A percentile compares a stretch with the other conserved stretches of the same genome.
These are phyloP conservation scores for Ibycter americanus DNA, from an alignment of 2,797 vertebrate genomes.

Conservation along the genomic window DNA sequence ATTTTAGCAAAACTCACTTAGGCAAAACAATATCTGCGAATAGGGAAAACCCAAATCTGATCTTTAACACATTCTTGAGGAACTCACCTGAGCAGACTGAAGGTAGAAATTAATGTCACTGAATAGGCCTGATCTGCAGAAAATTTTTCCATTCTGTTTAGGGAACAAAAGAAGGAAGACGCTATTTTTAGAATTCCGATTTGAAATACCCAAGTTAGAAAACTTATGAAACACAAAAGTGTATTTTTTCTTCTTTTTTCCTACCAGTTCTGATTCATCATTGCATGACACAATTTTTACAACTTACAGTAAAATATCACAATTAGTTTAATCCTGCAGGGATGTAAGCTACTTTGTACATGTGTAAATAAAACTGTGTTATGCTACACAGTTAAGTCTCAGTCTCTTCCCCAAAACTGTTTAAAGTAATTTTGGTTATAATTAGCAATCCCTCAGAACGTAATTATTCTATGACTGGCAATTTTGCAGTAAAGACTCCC, in stretches of 20 bases:
- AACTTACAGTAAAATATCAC: neutral
- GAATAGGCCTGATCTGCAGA: neutral
- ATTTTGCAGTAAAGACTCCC: neutral
- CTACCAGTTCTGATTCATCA: neutral
- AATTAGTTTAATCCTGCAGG: conserved; percentile 10
- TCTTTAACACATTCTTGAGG: neutral
- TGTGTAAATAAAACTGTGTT: conserved; percentile 14
- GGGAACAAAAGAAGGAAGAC: neutral
- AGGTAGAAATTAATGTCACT: neutral
- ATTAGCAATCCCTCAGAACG: neutral
- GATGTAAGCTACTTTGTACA: neutral
- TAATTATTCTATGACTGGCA: neutral
- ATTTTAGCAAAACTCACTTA: neutral
- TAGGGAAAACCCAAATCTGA: neutral
- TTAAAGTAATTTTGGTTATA: conserved; percentile 24
- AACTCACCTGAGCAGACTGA: neutral
- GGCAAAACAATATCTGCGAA: neutral
- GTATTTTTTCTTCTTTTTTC: neutral
- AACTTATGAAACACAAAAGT: neutral
- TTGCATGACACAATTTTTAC: conserved; percentile 1
- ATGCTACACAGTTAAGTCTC: neutral
- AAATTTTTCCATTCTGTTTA: neutral
- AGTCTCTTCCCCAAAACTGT: neutral
- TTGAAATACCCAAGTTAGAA: neutral
- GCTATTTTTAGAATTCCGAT: neutral